A percentile compares a stretch with the other conserved stretches of the same genome.
Evolutionary conservation across 2,888 invertebrate species (phyloP).

Genomic region (Psylliodes chrysocephalus): DNA sequence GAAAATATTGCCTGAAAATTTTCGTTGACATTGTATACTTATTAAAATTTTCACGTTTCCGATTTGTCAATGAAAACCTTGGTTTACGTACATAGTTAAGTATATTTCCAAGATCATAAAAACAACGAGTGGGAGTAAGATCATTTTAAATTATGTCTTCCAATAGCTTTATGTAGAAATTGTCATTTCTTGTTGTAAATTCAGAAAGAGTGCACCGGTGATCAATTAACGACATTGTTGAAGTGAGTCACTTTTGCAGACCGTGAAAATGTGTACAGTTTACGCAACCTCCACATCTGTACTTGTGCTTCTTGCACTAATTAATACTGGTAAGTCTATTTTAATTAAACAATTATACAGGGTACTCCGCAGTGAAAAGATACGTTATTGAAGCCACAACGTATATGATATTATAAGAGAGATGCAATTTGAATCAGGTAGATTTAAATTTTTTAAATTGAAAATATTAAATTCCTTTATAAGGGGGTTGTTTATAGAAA

Average conservation of each 20-base stretch:
- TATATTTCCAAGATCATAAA: background rate
- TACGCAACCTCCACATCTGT: constrained; percentile 15
- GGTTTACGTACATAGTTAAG: too few relatives aligned
- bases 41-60: too few relatives aligned
- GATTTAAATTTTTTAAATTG: too few relatives aligned
- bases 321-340: constrained; percentile 31
- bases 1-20: too few relatives aligned
- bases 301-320: constrained; percentile 19
- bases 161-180: background rate
- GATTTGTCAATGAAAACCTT: too few relatives aligned
- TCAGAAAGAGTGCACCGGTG: constrained; percentile 22
- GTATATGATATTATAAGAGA: too few relatives aligned
- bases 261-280: constrained; percentile 37
- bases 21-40: too few relatives aligned
- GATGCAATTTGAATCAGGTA: too few relatives aligned
- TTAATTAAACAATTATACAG: background rate
- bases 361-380: too few relatives aligned
- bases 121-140: background rate
- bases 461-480: too few relatives aligned
- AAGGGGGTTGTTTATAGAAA: too few relatives aligned
- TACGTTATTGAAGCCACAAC: too few relatives aligned
- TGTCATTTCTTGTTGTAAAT: constrained; percentile 28
- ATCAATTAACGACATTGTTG: constrained; percentile 11
- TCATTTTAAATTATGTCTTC: background rate
- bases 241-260: constrained; percentile 24